These are phyloP conservation scores for Anguilla anguilla DNA, from an alignment of 2,797 vertebrate species.

Conservation along the genomic window DNA sequence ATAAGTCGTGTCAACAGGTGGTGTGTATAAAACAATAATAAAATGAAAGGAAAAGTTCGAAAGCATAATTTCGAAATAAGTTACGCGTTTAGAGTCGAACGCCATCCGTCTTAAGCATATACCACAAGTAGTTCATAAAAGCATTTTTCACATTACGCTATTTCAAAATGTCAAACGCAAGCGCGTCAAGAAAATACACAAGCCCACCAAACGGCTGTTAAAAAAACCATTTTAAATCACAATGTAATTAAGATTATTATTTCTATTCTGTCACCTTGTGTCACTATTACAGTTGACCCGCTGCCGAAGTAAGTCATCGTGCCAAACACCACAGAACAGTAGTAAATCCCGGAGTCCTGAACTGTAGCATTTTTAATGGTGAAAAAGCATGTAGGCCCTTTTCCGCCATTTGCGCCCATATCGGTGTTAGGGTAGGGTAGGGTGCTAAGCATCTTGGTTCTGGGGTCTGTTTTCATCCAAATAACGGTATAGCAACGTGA, in stretches of 20 bases:
- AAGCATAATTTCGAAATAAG: neutral
- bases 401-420: no score
- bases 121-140: neutral
- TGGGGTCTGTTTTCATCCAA: constrained; percentile 18
- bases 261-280: neutral
- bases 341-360: constrained; percentile 23
- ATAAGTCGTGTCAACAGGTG: neutral
- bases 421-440: neutral
- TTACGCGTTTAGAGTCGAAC: neutral
- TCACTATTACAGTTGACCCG: constrained; percentile 36
- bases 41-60: no score
- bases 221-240: neutral
- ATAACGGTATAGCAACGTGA: constrained; percentile 12
- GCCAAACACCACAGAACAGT: constrained; percentile 16
- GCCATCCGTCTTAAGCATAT: neutral
- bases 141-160: neutral
- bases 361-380: neutral
- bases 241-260: neutral
- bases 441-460: neutral
- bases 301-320: constrained; percentile 30
- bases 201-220: neutral
- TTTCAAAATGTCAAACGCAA: neutral
- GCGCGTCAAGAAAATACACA: neutral
- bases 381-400: neutral
- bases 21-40: neutral